Evolutionary conservation across 2,113 vertebrate genomes (phyloP).

Genomic region (Acinonyx jubatus): DNA sequence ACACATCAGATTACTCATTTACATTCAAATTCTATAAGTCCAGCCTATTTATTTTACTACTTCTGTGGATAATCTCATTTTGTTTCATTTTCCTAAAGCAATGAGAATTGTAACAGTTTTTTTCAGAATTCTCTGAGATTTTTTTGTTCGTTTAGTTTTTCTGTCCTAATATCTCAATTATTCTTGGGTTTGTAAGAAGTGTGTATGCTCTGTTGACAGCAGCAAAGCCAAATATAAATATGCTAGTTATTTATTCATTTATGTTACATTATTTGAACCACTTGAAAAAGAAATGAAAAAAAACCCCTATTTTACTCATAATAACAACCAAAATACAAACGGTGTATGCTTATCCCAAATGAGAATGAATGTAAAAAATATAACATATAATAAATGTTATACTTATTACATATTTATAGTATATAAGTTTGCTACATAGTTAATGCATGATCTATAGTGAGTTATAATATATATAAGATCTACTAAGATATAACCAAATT

Average conservation of each 20-base stretch:
- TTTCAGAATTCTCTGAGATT: not conserved
- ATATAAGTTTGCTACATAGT: not conserved
- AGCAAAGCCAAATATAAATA: not conserved
- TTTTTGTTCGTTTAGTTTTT: not conserved
- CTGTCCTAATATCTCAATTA: not conserved
- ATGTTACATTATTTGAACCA: not conserved
- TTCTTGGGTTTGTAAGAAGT: not conserved
- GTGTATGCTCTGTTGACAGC: not conserved
- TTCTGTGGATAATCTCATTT: not conserved
- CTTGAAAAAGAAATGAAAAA: not conserved
- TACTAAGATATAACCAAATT: not conserved
- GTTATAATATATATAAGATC: not conserved
- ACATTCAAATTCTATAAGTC: not conserved
- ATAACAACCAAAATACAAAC: not conserved
- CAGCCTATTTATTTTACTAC: not conserved
- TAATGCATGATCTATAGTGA: not conserved
- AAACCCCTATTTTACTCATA: not conserved
- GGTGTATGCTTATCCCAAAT: not conserved
- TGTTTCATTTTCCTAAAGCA: not conserved
- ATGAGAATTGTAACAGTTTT: not conserved
- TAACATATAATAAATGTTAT: not conserved
- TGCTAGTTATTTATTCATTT: not conserved
- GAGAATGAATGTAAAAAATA: not conserved
- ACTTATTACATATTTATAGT: not conserved
- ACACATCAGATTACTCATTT: not conserved